Evolutionary conservation across 2,888 invertebrate genomes (phyloP).

Genomic region (Tribolium freemani): DNA sequence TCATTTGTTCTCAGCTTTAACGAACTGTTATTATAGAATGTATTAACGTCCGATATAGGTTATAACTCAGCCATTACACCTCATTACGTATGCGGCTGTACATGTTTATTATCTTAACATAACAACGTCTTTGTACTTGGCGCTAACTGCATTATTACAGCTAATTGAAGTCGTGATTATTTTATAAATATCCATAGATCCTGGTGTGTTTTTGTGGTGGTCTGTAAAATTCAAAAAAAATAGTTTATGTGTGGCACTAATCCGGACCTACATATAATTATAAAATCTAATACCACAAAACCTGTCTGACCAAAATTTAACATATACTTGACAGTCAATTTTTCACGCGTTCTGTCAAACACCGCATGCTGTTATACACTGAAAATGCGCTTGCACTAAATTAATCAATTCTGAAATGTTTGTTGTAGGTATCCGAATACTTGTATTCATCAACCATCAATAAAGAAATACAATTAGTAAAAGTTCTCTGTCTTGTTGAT

Average conservation of each 20-base stretch:
- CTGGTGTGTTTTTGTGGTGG: conserved; percentile 15
- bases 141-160: conserved; percentile 27
- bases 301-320: conserved; percentile 16
- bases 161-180: conserved; percentile 36
- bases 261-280: conserved; percentile 14
- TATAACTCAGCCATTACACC: conserved; percentile 23
- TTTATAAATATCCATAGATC: conserved; percentile 9
- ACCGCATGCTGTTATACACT: conserved; percentile 9
- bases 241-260: conserved; percentile 29
- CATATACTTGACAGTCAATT: conserved; percentile 29
- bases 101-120: conserved; percentile 33
- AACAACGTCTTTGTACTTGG: conserved; percentile 31
- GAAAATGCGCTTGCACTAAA: conserved; percentile 13
- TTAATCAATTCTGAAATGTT: conserved; percentile 5
- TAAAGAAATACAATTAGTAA: no score
- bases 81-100: conserved; percentile 26
- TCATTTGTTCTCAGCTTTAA: conserved; percentile 17
- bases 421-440: no score
- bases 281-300: conserved; percentile 17
- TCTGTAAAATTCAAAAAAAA: conserved; percentile 5
- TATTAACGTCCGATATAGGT: conserved; percentile 18
- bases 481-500: conserved; percentile 21
- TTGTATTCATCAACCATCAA: no score
- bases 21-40: conserved; percentile 1
- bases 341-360: conserved; percentile 30